phyloP scores from a whole-genome alignment of 2,797 vertebrate species.

The Serranus cabrilla region DNA sequence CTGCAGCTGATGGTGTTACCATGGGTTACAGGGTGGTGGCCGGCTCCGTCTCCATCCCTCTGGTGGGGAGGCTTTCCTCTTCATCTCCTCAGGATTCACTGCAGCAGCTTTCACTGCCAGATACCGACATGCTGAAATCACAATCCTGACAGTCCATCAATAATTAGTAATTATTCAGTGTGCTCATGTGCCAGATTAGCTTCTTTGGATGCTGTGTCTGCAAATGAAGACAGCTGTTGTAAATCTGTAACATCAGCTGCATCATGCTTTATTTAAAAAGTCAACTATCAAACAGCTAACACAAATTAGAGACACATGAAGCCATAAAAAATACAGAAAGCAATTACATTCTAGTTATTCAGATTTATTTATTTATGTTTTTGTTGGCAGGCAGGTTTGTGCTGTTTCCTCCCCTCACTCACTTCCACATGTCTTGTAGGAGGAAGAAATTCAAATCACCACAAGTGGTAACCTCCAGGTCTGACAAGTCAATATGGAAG shows the following conservation, averaged over 20 bases:
- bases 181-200: neutral
- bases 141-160: neutral
- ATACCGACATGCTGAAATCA: neutral
- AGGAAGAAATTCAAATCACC: too few species aligned
- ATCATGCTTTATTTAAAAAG: slow-evolving; percentile 16
- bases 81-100: slow-evolving; percentile 36
- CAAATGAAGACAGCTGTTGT: slow-evolving; percentile 24
- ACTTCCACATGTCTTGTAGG: too few species aligned
- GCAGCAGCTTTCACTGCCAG: slow-evolving; percentile 29
- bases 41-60: slow-evolving; percentile 51
- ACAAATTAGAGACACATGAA: neutral
- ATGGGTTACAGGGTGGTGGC: slow-evolving; percentile 85
- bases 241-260: slow-evolving; percentile 16
- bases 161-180: slow-evolving; percentile 12
- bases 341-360: neutral
- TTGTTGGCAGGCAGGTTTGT: neutral
- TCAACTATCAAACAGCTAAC: neutral
- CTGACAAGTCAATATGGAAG: too few species aligned
- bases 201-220: slow-evolving; percentile 21
- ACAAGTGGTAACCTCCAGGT: too few species aligned
- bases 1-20: slow-evolving; percentile 81
- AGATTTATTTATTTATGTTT: neutral
- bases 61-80: slow-evolving; percentile 48
- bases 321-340: neutral
- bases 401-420: neutral